Evolutionary conservation across 2,888 invertebrate species (phyloP).

Genomic region (Clivina fossor): DNA sequence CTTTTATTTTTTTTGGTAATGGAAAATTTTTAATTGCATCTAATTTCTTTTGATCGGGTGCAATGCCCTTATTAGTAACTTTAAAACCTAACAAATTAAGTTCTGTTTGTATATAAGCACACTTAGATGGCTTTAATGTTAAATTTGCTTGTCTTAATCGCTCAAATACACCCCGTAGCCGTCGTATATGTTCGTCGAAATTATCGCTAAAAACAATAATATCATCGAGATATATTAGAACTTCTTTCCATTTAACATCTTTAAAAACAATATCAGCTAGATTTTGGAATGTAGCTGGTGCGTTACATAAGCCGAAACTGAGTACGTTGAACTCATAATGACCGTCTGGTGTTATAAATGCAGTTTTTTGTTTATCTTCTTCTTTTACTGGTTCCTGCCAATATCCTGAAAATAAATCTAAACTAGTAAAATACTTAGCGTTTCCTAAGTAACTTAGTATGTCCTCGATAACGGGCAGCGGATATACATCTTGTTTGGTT

Average conservation of each 20-base stretch:
- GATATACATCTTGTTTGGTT: slow-evolving; percentile 38
- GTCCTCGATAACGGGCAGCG: slow-evolving; percentile 40
- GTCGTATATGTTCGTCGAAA: slow-evolving; percentile 35
- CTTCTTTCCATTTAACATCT: slow-evolving; percentile 38
- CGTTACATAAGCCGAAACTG: slow-evolving; percentile 41
- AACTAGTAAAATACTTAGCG: slow-evolving; percentile 37
- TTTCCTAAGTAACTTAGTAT: slow-evolving; percentile 36
- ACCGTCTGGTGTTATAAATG: slow-evolving; percentile 38
- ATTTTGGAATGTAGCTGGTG: slow-evolving; percentile 39
- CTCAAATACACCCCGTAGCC: slow-evolving; percentile 35
- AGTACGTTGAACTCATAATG: slow-evolving; percentile 39
- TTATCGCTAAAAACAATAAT: slow-evolving; percentile 38
- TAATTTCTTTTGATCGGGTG: slow-evolving; percentile 26
- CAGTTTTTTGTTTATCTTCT: slow-evolving; percentile 37
- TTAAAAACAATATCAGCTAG: slow-evolving; percentile 38
- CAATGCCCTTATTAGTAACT: slow-evolving; percentile 15
- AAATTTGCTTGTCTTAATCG: slow-evolving; percentile 34
- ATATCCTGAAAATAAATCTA: slow-evolving; percentile 41
- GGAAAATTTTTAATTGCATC: slow-evolving; percentile 27
- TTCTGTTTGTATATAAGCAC: slow-evolving; percentile 16
- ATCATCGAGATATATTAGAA: slow-evolving; percentile 40
- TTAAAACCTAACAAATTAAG: slow-evolving; percentile 26
- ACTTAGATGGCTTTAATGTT: slow-evolving; percentile 37
- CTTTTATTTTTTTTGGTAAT: slow-evolving; percentile 17
- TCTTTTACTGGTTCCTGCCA: slow-evolving; percentile 37